Conservation (phyloP, 1,140 invertebrate genomes). For the Lordiphosa collinella region DNA sequence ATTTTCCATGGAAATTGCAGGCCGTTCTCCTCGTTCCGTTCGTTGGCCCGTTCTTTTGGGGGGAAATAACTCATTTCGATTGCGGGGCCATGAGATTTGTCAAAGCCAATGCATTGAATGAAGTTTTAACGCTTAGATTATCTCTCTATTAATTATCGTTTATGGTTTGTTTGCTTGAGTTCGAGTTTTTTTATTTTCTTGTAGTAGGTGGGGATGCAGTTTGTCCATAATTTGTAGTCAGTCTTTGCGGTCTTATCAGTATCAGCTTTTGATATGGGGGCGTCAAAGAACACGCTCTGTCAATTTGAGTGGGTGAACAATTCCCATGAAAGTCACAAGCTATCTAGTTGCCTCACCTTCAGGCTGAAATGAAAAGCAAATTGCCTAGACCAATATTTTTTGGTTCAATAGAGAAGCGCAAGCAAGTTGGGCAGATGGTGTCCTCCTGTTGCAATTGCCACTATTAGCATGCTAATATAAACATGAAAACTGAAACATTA, state of each 20-base stretch:
- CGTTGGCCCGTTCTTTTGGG: conserved; percentile 41
- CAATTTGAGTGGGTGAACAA: conserved; percentile 18
- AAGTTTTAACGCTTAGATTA: conserved; percentile 58
- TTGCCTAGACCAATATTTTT: conserved; percentile 53
- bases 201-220: conserved; percentile 25
- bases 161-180: conserved; percentile 65
- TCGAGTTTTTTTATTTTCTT: conserved; percentile 11
- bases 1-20: conserved; percentile 70
- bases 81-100: conserved; percentile 45
- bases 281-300: conserved; percentile 46
- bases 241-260: conserved; percentile 42
- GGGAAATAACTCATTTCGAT: conserved; percentile 76
- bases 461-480: conserved; percentile 75
- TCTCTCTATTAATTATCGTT: conserved; percentile 77
- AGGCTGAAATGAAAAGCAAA: conserved; percentile 34
- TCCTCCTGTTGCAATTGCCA: conserved; percentile 37
- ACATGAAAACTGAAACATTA: conserved; percentile 76
- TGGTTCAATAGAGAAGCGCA: conserved; percentile 27
- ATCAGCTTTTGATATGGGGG: conserved; percentile 20
- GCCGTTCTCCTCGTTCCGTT: conserved; percentile 15
- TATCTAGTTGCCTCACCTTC: not conserved
- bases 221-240: conserved; percentile 29
- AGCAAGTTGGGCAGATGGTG: not conserved
- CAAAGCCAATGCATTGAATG: conserved; percentile 41
- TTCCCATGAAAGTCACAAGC: conserved; percentile 53